Evolutionary conservation across 2,888 invertebrate species (phyloP), one percentile per base, ranked within the genome.

Genomic region (Cloeon dipterum): DNA sequence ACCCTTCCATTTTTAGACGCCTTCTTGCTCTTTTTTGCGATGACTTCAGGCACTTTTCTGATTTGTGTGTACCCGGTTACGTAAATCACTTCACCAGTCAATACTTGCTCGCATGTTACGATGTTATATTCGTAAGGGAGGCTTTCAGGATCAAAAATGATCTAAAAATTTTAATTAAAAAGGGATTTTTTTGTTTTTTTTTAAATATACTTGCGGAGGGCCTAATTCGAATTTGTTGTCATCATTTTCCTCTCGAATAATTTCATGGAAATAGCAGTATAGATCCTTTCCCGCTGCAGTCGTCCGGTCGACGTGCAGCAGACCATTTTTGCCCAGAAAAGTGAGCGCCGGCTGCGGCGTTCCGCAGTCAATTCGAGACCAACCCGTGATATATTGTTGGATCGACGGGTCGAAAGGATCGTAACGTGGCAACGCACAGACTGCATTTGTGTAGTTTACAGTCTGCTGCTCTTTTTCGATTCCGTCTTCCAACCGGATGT

Each of bases 11-110:
- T 4, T 20, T 34, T 4, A 7, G 8, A 18, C 8, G 8, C 19
- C 3, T n/a, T n/a, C 11, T 17, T 13, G 13, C n/a, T 14, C 10
- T 17, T 19, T 18, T 38, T 20, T 17, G 20, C 4, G 5, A 34
- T 13, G 7, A 33, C 26, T 2, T 26, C 18, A 5, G 32, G 19
- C 13, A 35, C 36, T 20, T 25, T 25, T n/a, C 34, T 34, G 10
- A 44, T 45, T 38, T 44, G 44, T 14, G 47, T 46, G 35, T 49
- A 48, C 32, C 42, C 47, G 37, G 46, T 46, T 35, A 41, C 34
- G 35, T 50, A 50, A 5, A 47, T 39, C 25, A 40, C 26, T 5
- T 40, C 35, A 1, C 43, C 23, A 3, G 42, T 42, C 13, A 44
- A 37, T 8, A 42, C 39, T 32, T 45, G 46, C 8, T 40, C 36